Conservation (phyloP, 2,888 invertebrate genomes). For the Drymonia ruficornis region DNA sequence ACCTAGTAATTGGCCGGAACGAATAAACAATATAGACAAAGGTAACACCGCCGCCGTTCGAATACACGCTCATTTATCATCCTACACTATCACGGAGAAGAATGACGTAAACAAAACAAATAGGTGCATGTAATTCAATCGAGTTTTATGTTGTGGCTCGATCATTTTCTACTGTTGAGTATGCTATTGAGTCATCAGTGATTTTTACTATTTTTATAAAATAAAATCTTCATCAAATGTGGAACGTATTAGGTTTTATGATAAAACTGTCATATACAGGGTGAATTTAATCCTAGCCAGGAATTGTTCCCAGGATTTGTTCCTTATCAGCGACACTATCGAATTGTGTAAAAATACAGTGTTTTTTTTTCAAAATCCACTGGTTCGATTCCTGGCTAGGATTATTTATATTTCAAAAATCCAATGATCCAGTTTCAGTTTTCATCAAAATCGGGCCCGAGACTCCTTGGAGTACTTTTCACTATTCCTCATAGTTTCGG, state of each 20-base stretch:
- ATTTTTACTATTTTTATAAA: conserved; percentile 24
- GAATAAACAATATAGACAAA: conserved; percentile 62
- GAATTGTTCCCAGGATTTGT: no score
- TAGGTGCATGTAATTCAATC: conserved; percentile 31
- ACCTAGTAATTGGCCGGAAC: conserved; percentile 66
- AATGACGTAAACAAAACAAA: conserved; percentile 47
- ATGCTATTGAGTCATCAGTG: conserved; percentile 19
- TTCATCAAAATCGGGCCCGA: no score
- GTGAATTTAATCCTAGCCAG: no score
- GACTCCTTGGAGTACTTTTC: no score
- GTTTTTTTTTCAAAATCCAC: no score
- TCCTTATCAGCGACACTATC: no score
- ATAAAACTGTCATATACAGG: conserved; percentile 6
- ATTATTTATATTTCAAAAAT: no score
- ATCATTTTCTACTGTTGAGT: conserved; percentile 21
- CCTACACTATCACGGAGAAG: conserved; percentile 30
- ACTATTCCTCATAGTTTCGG: no score
- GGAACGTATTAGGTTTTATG: conserved; percentile 29
- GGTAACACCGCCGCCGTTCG: conserved; percentile 50
- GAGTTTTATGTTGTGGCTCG: conserved; percentile 24
- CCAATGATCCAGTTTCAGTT: no score
- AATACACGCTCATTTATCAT: conserved; percentile 38
- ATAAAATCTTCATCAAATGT: conserved; percentile 15
- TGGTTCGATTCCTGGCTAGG: no score
- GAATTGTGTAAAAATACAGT: no score